Conservation (phyloP, 2,113 vertebrate genomes). For the Herpetotheres cachinnans region DNA sequence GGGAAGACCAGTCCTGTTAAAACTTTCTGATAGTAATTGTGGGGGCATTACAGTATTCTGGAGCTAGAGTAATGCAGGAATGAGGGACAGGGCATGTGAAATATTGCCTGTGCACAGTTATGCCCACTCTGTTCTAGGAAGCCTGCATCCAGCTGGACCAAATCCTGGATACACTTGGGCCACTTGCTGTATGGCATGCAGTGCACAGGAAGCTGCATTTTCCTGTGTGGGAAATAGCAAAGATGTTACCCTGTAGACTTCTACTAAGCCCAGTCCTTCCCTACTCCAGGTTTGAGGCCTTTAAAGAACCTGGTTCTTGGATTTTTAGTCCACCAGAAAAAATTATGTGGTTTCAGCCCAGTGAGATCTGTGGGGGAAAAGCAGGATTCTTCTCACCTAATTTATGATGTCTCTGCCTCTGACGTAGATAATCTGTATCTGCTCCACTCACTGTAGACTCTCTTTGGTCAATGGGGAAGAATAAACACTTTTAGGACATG, state of each 20-base stretch:
- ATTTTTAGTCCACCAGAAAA: neutral
- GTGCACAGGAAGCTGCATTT: neutral
- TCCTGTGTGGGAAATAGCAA: neutral
- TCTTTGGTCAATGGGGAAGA: conserved; percentile 26
- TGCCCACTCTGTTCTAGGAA: neutral
- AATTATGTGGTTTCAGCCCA: neutral
- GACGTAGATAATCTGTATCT: conserved; percentile 38
- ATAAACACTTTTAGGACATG: conserved; percentile 58
- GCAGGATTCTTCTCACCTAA: conserved; percentile 18
- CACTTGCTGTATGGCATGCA: neutral
- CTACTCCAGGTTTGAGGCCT: neutral
- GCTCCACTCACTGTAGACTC: conserved; percentile 24
- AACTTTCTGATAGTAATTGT: neutral
- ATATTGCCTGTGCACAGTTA: neutral
- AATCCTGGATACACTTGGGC: neutral
- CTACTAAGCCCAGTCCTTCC: neutral
- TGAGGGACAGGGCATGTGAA: neutral
- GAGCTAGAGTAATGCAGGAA: neutral
- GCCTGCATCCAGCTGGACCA: neutral
- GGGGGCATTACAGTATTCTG: neutral
- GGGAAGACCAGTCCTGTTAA: neutral
- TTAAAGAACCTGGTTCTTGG: neutral
- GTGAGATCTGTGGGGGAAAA: neutral
- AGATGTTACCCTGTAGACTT: neutral
- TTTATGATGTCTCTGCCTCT: conserved; percentile 19